Evolutionary conservation across 2,113 vertebrate genomes (phyloP), one percentile per base, ranked within the genome.

Genomic region (Rhinopomastus cyanomelas): DNA sequence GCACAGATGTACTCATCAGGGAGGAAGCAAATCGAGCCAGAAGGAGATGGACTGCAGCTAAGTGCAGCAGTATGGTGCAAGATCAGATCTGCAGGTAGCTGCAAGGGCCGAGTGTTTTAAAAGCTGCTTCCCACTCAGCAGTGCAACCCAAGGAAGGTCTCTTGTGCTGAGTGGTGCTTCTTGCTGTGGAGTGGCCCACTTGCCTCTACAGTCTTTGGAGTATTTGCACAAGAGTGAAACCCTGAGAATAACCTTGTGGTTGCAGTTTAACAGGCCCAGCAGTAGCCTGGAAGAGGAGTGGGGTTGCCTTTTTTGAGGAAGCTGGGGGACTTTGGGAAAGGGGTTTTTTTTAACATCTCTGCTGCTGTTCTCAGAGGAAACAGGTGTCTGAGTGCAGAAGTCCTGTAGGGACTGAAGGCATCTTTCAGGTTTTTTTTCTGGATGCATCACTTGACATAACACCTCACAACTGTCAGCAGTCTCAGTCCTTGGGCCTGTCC

Each of bases 381-480:
- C 3, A 3, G 2, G 0, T 3, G 13, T 32, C 85, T 52, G 39
- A 42, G 16, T 22, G 32, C 2, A 1, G 56, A 27, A 78, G 34
- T 59, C 22, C 29, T 20, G 32, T 18, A 23, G 27, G 14, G 7
- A 8, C 37, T 34, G 27, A 59, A 81, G 81, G 20, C 22, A 30
- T 30, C 16, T 52, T 52, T 46, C 14, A 52, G 12, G 29, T 18
- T 32, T 37, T 46, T 52, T 17, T 56, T 6, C 34, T 37, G 30
- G 11, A 44, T n/a, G 2, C 34, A 13, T 34, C 18, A 19, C 16
- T 42, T 44, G 37, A 4, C 49, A 34, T 61, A 16, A 42, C 20
- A 34, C 7, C 20, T 25, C 20, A 15, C 61, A 60, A 10, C 6
- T 2, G 0, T 73, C 17, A 18, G 8, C 16, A 12, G 14, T 53